Percentiles rank a stretch among this genome's conserved stretches.
Conservation (phyloP, 2,888 invertebrate genomes). For the Polydrusus pterygomalis region DNA sequence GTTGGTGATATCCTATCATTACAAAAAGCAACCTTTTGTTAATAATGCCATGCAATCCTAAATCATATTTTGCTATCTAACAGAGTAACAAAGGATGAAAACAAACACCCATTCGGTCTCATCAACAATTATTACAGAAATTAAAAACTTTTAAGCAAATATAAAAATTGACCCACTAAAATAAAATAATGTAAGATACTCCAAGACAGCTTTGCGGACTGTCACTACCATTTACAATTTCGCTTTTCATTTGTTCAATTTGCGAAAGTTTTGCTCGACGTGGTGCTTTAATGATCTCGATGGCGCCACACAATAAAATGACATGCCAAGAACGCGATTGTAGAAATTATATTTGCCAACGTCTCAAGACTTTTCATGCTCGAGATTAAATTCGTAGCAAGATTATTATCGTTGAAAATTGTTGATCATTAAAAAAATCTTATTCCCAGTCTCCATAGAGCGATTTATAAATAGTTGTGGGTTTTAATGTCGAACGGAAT, state of each 20-base stretch:
- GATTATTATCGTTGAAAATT: not conserved
- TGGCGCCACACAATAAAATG: slow-evolving; percentile 1
- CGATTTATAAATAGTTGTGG: not conserved
- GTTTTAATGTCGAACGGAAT: not conserved
- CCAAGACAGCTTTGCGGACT: not conserved
- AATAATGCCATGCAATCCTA: too few relatives aligned
- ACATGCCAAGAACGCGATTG: slow-evolving; percentile 4
- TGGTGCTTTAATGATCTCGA: slow-evolving; percentile 9
- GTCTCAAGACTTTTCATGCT: not conserved
- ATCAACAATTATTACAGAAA: too few relatives aligned
- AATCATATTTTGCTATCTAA: too few relatives aligned
- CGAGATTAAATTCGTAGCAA: not conserved
- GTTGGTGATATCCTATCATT: too few relatives aligned
- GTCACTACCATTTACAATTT: slow-evolving; percentile 5
- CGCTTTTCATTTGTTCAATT: not conserved
- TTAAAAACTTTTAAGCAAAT: too few relatives aligned
- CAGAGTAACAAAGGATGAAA: too few relatives aligned
- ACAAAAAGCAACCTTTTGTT: too few relatives aligned
- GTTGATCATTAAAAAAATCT: not conserved
- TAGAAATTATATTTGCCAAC: not conserved
- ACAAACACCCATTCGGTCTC: too few relatives aligned
- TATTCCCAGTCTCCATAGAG: not conserved
- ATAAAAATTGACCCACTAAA: too few relatives aligned
- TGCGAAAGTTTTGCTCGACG: slow-evolving; percentile 14
- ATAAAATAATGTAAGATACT: not conserved